These are phyloP conservation scores for Chiloscyllium plagiosum DNA, from an alignment of 2,113 vertebrate genomes.

Conservation along the genomic window DNA sequence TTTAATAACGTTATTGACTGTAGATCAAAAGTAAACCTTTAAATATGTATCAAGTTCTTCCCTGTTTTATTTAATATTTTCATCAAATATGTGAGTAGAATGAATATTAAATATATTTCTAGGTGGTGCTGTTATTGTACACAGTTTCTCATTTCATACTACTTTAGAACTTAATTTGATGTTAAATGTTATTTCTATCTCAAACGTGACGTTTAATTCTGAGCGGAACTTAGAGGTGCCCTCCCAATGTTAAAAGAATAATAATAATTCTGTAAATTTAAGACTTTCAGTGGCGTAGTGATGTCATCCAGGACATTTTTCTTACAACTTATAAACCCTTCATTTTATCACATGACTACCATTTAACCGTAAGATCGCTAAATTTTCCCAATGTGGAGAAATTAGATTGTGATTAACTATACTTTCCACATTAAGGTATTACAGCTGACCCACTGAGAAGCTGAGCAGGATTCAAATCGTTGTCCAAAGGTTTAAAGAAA, in stretches of 20 bases:
- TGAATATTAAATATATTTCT: not conserved
- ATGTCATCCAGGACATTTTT: not conserved
- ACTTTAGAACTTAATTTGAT: not conserved
- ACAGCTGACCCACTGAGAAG: not conserved
- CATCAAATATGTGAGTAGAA: not conserved
- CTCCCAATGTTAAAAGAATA: not conserved
- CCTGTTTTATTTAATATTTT: not conserved
- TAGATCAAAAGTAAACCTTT: not conserved
- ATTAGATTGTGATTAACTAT: not conserved
- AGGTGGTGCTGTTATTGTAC: not conserved
- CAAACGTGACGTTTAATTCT: not conserved
- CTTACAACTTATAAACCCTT: not conserved
- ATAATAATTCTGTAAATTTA: not conserved
- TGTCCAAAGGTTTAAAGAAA: not conserved
- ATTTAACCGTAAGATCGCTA: not conserved
- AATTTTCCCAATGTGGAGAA: not conserved
- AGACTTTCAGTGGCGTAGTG: not conserved
- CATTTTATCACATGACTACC: not conserved
- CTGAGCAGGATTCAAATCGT: not conserved
- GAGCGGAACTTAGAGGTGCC: not conserved
- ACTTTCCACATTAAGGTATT: not conserved
- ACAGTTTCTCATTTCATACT: not conserved
- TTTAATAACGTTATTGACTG: not conserved
- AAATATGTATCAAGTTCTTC: not conserved
- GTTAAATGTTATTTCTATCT: not conserved